Base-by-base conservation (phyloP, 1,140 invertebrate species). In the Drosophila littoralis region DNA sequence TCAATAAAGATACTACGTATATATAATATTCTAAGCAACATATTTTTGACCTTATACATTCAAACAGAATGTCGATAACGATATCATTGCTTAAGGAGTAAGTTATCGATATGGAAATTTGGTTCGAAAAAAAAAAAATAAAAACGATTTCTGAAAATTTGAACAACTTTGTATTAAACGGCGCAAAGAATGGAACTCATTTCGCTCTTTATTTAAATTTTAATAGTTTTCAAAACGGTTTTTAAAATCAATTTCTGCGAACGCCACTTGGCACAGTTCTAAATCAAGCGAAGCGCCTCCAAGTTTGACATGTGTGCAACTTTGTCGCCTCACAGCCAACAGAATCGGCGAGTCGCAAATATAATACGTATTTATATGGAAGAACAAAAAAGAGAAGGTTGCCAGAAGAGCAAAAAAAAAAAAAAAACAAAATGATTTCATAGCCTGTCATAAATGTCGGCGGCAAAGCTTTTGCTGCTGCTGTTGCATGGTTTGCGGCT, bases 171-270 rank as follows among this genome's bases (percentile, higher is more conserved):
- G 70, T 73, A 54, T 36, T 46, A 7, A 12, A 38, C 35, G 33
- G 12, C 33, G 35, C 28, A 28, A 12, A 43, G 33, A 36, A 13
- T 50, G 46, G 15, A 22, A 48, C 13, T 15, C 50, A 54, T 73
- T 73, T 54, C 33, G 10, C 6, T 12, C 51, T 51, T 51, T 45
- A 35, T 65, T 48, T 55, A 6, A n/a, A 33, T 33, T 69, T 88
- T 90, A 60, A 89, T 90, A 79, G 78, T 43, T 85, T 89, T 89
- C 46, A 79, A 90, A 90, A 79, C 75, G 22, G 85, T 61, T 90
- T 89, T 89, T 85, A 64, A 89, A 90, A 90, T 89, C 85, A 89
- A 90, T 88, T 78, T 88, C 84, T 78, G 77, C 84, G 84, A 88
- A 88, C 70, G 84, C 84, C 84, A 89, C 80, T 89, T 80, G 80